Evolutionary conservation across 2,797 vertebrate genomes (phyloP), one percentile per base, ranked within the genome.

Genomic region (Dallia pectoralis): DNA sequence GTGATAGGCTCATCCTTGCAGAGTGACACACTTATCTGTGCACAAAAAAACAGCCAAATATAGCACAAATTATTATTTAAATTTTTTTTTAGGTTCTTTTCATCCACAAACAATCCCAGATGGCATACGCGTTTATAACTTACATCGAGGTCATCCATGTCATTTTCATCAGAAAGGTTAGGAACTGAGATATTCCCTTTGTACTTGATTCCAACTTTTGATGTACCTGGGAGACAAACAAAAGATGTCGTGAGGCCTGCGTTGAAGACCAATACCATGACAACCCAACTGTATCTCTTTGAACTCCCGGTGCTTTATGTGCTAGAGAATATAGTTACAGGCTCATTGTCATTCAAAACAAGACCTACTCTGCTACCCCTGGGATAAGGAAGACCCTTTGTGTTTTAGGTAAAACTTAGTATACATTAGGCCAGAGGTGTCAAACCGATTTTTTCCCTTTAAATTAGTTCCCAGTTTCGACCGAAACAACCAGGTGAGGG

Each of bases 151-250:
- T 98, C 95, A 8, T 96, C 94, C 0, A 94, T 80, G 18, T 94
- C 94, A n/a, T 98, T 98, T 89, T 98, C 96, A 76, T 98, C 97
- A 0, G 97, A 98, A 48, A 98, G 92, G 79, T 98, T 98, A 40
- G 93, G 90, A 81, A 97, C 94, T 2, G 97, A 95, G 70, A 98
- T 88, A 0, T 93, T 93, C 30, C 97, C 96, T 89, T 96, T 94
- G 88, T 93, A 97, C 77, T 95, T 96, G 70, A 97, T 87, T 48
- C 96, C 96, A 0, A 89, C 81, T 67, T 88, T 92, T 1, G 96
- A 92, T 1, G 89, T 95, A 33, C 96, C 96, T 98, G 80, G 70
- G 32, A 22, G 1, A 44, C 47, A 33, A 15, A 44, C 40, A 40
- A 44, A 8, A 51, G 15, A 14, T 49, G 56, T 36, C 22, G 49